Percentiles rank a stretch among this genome's conserved stretches.
Evolutionary conservation across 2,113 vertebrate genomes (phyloP).

Genomic region (Grammomys surdaster): DNA sequence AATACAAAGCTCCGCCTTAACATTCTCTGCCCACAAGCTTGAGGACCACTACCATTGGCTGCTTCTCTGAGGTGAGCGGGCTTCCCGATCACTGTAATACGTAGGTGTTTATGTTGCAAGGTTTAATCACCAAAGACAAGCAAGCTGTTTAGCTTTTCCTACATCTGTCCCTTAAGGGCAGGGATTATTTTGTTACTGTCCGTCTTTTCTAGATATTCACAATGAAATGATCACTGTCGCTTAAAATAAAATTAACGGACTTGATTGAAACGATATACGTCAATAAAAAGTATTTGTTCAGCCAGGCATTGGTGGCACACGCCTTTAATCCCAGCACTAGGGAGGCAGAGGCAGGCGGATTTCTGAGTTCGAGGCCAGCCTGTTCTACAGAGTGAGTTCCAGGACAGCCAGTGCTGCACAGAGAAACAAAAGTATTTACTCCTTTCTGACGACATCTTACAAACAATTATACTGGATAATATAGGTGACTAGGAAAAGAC

Average conservation of each 20-base stretch:
- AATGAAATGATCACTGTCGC: not conserved
- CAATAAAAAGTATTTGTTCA: not conserved
- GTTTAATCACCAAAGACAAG: not conserved
- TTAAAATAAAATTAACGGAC: slow-evolving; percentile 9
- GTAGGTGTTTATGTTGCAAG: not conserved
- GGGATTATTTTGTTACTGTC: not conserved
- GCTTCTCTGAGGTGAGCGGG: not conserved
- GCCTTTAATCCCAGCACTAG: too few relatives aligned
- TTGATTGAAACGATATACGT: slow-evolving; percentile 43
- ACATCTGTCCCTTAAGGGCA: not conserved
- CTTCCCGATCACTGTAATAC: not conserved
- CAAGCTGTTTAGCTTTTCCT: not conserved
- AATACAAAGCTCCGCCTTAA: not conserved
- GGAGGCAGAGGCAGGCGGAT: too few relatives aligned
- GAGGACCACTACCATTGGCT: not conserved
- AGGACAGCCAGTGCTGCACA: too few relatives aligned
- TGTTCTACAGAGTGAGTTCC: too few relatives aligned
- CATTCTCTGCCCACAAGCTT: not conserved
- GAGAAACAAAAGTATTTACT: not conserved
- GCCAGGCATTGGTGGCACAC: too few relatives aligned
- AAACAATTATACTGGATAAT: not conserved
- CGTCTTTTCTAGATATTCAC: not conserved
- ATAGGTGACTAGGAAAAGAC: too few relatives aligned
- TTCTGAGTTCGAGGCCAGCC: too few relatives aligned
- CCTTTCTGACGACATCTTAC: slow-evolving; percentile 33